Conservation (phyloP, 2,797 vertebrate genomes). For the Parauchenoglanis ngamensis region DNA sequence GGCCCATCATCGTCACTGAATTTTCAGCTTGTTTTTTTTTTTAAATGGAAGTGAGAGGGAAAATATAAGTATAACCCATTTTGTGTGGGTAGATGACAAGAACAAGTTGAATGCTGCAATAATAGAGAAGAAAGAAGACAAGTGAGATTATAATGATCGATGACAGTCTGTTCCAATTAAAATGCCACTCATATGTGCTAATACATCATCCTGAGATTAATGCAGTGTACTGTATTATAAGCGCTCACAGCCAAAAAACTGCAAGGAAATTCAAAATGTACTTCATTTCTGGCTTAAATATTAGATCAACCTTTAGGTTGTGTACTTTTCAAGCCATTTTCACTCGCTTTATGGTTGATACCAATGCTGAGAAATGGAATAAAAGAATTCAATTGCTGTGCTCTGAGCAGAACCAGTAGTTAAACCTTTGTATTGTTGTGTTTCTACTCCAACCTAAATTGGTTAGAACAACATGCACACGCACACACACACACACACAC, state of each 20-base stretch:
- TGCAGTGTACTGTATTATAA: background rate
- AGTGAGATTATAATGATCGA: constrained; percentile 21
- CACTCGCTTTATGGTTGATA: background rate
- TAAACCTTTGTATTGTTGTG: background rate
- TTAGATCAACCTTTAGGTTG: background rate
- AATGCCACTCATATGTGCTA: background rate
- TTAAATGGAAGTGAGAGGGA: background rate
- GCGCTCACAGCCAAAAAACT: background rate
- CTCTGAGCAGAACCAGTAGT: background rate
- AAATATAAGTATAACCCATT: background rate
- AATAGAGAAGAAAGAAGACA: background rate
- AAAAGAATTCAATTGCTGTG: background rate
- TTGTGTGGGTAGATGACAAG: constrained; percentile 6
- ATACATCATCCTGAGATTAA: constrained; percentile 10
- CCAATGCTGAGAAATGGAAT: background rate
- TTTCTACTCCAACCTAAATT: background rate
- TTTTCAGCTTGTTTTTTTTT: background rate
- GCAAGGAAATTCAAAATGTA: background rate
- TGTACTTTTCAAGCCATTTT: background rate
- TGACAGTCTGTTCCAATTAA: constrained; percentile 6
- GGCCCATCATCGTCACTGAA: constrained; percentile 62
- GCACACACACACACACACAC: background rate
- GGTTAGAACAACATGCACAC: background rate
- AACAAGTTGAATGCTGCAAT: constrained; percentile 8
- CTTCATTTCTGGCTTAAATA: background rate